Percentiles rank a stretch among this genome's conserved stretches.
phyloP scores from a whole-genome alignment of 2,113 vertebrate genomes.

The Oryzias woworae region DNA sequence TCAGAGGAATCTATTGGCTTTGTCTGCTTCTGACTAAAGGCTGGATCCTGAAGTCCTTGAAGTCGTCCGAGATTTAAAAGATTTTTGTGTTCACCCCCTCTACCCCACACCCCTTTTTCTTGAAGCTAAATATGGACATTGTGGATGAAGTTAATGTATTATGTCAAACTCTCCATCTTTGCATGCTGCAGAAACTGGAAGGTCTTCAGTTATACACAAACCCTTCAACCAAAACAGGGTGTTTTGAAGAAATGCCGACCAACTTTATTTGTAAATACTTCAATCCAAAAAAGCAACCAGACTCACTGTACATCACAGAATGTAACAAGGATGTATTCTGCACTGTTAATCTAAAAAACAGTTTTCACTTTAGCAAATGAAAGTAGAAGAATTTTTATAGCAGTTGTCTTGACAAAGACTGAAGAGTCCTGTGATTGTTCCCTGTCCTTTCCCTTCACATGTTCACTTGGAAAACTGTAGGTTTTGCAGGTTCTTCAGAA shows the following conservation, averaged over 20 bases:
- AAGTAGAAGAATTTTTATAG: slow-evolving; percentile 12
- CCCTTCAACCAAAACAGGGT: slow-evolving; percentile 4
- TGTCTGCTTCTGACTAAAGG: slow-evolving; percentile 76
- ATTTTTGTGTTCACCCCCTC: no score
- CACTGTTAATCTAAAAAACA: slow-evolving; percentile 7
- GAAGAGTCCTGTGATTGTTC: slow-evolving; percentile 1
- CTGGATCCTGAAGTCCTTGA: background rate
- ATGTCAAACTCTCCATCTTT: slow-evolving; percentile 20
- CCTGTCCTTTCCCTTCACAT: no score
- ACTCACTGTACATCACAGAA: slow-evolving; percentile 13
- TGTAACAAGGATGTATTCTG: slow-evolving; percentile 16
- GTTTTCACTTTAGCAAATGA: slow-evolving; percentile 5
- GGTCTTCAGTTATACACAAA: slow-evolving; percentile 7
- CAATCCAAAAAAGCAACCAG: background rate
- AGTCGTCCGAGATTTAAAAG: background rate
- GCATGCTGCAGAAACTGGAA: slow-evolving; percentile 42
- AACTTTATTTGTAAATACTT: slow-evolving; percentile 12
- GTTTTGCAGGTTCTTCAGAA: no score
- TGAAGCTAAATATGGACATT: background rate
- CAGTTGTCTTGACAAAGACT: background rate
- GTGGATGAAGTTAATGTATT: background rate
- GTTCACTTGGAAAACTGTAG: no score
- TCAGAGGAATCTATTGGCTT: slow-evolving; percentile 71
- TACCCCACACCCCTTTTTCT: no score
- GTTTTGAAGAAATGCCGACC: slow-evolving; percentile 8